Conservation (phyloP, 2,888 invertebrate genomes). For the Cephalotes varians region DNA sequence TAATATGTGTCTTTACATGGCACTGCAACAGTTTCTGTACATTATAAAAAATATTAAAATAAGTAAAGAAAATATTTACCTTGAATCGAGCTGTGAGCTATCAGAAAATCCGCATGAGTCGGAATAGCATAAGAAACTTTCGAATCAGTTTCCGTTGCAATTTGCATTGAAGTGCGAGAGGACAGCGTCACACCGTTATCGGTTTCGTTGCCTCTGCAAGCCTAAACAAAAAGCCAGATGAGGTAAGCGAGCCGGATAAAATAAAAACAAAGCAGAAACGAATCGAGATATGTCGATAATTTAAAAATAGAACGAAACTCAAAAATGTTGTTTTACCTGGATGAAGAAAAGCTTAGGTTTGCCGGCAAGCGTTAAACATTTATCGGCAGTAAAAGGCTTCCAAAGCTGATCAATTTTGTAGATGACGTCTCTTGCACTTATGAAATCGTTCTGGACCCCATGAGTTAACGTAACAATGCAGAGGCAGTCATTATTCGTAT, state of each 20-base stretch:
- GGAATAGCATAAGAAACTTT: conserved; percentile 86
- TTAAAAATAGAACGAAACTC: not conserved
- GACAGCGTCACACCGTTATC: conserved; percentile 83
- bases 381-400: conserved; percentile 87
- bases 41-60: not conserved
- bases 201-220: conserved; percentile 86
- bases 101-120: conserved; percentile 87
- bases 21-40: not conserved
- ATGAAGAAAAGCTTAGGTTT: conserved; percentile 89
- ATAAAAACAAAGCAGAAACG: not conserved
- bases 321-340: conserved; percentile 85
- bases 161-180: conserved; percentile 59
- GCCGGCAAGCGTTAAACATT: conserved; percentile 87
- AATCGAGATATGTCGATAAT: not conserved
- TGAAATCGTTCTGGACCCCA: conserved; percentile 86
- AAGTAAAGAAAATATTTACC: conserved; percentile 81
- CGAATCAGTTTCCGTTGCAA: conserved; percentile 83
- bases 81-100: conserved; percentile 87
- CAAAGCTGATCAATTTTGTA: conserved; percentile 87
- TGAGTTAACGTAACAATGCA: conserved; percentile 87
- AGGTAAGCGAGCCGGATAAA: not conserved
- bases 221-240: conserved; percentile 79
- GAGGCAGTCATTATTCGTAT: conserved; percentile 87
- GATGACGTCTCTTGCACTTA: conserved; percentile 87
- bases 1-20: not conserved